phyloP scores from a whole-genome alignment of 2,113 vertebrate genomes.

The Vanacampus margaritifer region DNA sequence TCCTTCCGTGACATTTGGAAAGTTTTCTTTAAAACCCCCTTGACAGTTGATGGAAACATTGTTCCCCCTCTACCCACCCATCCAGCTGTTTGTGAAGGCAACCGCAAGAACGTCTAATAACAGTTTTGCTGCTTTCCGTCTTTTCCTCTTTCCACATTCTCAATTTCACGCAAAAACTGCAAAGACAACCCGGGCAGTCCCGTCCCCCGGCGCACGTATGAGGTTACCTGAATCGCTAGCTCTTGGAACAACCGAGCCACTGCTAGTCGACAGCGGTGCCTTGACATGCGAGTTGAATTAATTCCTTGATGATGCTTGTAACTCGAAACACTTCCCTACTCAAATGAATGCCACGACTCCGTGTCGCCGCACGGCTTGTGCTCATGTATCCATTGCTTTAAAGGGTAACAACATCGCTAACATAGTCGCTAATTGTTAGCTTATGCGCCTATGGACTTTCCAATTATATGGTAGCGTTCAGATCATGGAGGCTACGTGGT shows the following conservation, averaged over 20 bases:
- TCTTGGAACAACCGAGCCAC: neutral
- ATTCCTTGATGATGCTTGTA: no score
- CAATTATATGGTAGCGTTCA: no score
- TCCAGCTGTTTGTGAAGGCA: slow-evolving; percentile 9
- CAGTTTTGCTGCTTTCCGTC: neutral
- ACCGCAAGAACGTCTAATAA: neutral
- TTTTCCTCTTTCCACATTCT: neutral
- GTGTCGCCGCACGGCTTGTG: no score
- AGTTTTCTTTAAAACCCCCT: slow-evolving; percentile 15
- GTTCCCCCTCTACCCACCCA: neutral
- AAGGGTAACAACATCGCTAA: no score
- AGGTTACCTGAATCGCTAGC: neutral
- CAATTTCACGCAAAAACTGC: neutral
- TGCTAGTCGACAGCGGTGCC: no score
- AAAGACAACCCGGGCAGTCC: neutral
- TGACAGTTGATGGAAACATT: slow-evolving; percentile 19
- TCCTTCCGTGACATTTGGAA: slow-evolving; percentile 5
- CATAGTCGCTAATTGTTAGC: no score
- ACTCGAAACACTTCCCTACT: no score
- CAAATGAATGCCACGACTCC: no score
- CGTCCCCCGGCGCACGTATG: neutral
- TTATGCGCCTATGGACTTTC: no score
- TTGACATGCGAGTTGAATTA: no score
- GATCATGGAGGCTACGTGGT: no score
- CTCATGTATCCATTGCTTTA: no score